Base-by-base conservation (phyloP, 1,140 invertebrate genomes). In the Pantala flavescens region DNA sequence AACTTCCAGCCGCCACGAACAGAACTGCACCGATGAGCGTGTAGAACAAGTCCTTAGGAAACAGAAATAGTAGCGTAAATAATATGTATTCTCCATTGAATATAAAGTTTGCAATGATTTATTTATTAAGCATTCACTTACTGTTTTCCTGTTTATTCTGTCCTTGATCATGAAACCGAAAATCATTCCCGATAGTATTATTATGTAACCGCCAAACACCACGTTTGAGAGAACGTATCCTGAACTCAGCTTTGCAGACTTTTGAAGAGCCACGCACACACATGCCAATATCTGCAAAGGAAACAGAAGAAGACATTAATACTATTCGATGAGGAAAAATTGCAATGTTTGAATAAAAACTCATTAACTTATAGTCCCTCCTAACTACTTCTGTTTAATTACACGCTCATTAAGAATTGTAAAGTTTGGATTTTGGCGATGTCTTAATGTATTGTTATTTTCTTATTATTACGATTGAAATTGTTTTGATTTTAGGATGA, bases 41-140 rank as follows among this genome's bases (percentile, higher is more conserved):
- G 70, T 74, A 76, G 19, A 76, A 28, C 73, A 76, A 21, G 28
- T 76, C 75, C 75, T 76, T 72, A 7, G 19, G 49, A 42, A 74
- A 71, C 23, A 74, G 16, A 63, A 63, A 63, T 63, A n/a, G n/a
- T n/a, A n/a, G n/a, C n/a, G n/a, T n/a, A n/a, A n/a, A n/a, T n/a
- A n/a, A n/a, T 16, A 63, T 12, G 49, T 63, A 21, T 1, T 63
- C n/a, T 63, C 12, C 49, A 71, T 71, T 11, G 23, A 72, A 43
- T 74, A 11, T 74, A 11, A 74, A 9, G 23, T 5, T 73, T 73
- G 21, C 42, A 23, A 70, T 24, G 12, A 23, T 73, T 2, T 7
- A 43, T 16, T 73, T 23, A 28, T 10, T 10, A 14, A 43, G 19
- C 11, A 73, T 49, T 19, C 16, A 76, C 75, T 74, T 42, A 76